Base-by-base conservation (phyloP, 2,888 invertebrate species). In the Metacarcinus magister region DNA sequence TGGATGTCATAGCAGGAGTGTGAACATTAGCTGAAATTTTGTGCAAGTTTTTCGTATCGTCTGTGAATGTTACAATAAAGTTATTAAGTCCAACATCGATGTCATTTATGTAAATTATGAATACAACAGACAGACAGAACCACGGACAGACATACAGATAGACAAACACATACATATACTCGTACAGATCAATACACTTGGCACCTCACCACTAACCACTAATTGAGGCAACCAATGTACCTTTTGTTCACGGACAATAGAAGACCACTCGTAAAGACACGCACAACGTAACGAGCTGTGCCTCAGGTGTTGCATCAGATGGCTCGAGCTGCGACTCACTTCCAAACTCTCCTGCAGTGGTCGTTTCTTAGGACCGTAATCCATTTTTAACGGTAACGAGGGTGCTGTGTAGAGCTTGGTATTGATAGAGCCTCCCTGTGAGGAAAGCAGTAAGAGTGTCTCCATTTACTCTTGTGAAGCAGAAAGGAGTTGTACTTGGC, bases 321-420 rank as follows among this genome's bases (percentile, higher is more conserved):
- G n/a, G 23, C 75, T 60, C 60, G 19, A 60, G 23, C 60, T 60
- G 23, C 60, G 19, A 60, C 60, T 23, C 60, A 23, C 23, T 23
- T 60, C 54, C 19, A 54, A 54, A 54, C 19, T 39, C 87, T 87
- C 39, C 87, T 39, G 16, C 87, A 87, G 10, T 19, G 32, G 87
- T 39, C 19, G 16, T 16, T 39, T 87, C n/a, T 87, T 39, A 3
- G 13, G 87, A n/a, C 16, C 39, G 13, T 32, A 39, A 39, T 87
- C 32, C 87, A 87, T 87, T 87, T 87, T 87, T 39, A 87, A 39
- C 75, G n/a, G 32, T 39, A 87, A 39, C 32, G 87, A 39, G 87
- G 4, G 87, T 19, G 19, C 3, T 87, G 87, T 3, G 87, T 13
- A 13, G 87, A 87, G 16, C 2, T 16, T 39, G 28, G 32, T 39